Conservation (phyloP, 1,140 invertebrate species). For the Wasmannia auropunctata region DNA sequence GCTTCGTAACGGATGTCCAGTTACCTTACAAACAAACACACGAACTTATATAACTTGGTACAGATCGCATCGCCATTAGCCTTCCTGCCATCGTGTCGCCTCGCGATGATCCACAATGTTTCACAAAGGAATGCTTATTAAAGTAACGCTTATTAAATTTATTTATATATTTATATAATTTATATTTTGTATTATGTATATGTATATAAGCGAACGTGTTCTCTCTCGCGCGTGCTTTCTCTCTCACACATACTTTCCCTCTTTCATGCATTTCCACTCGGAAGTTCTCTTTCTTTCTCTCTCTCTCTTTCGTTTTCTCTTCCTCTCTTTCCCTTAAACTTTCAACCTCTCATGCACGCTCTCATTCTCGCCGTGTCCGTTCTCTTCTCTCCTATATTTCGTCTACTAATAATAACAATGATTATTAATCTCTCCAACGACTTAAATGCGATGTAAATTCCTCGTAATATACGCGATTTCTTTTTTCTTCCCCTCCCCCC, state of each 20-base stretch:
- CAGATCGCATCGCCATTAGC: slow-evolving; percentile 53
- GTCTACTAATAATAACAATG: slow-evolving; percentile 70
- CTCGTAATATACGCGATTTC: slow-evolving; percentile 5
- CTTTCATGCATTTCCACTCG: slow-evolving; percentile 38
- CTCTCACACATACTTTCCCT: background rate
- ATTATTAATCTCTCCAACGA: slow-evolving; percentile 65
- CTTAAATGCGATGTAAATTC: slow-evolving; percentile 36
- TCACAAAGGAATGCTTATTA: slow-evolving; percentile 67
- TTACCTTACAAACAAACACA: slow-evolving; percentile 66
- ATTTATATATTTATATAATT: slow-evolving; percentile 75
- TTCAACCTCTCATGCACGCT: background rate
- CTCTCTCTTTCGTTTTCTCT: slow-evolving; percentile 8
- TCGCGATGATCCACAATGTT: slow-evolving; percentile 61
- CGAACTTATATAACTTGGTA: slow-evolving; percentile 71
- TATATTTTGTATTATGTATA: slow-evolving; percentile 68
- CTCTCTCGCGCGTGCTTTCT: too few species aligned
- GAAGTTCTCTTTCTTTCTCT: background rate
- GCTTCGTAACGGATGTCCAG: slow-evolving; percentile 62
- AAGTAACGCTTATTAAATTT: slow-evolving; percentile 73
- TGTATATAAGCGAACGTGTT: slow-evolving; percentile 65
- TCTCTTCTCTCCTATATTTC: slow-evolving; percentile 47
- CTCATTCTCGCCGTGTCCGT: slow-evolving; percentile 16
- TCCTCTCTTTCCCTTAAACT: background rate
- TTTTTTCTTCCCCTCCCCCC: background rate
- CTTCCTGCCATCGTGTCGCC: background rate